Conservation (phyloP, 2,797 vertebrate genomes). For the Garrulus glandarius region DNA sequence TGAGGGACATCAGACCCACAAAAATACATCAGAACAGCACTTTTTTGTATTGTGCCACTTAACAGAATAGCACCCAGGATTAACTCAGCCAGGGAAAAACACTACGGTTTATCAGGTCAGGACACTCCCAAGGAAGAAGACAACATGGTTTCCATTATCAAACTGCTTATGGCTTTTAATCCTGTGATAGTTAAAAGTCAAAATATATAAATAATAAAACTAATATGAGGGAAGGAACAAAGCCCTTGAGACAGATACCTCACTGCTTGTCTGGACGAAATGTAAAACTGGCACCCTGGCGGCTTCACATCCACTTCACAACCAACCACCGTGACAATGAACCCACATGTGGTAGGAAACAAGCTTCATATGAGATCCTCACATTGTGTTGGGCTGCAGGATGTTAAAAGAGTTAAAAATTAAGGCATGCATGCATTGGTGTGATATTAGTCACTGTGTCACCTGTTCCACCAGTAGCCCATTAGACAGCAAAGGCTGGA, state of each 20-base stretch:
- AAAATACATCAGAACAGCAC: background rate
- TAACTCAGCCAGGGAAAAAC: background rate
- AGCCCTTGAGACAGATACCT: background rate
- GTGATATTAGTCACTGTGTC: background rate
- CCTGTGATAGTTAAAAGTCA: background rate
- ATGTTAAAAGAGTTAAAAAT: background rate
- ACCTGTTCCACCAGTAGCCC: background rate
- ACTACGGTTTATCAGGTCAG: background rate
- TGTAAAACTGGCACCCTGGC: background rate
- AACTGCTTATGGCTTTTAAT: background rate
- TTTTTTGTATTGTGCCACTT: background rate
- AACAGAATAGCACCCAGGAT: background rate
- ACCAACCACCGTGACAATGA: rapidly evolving
- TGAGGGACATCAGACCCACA: background rate
- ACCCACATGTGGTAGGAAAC: background rate
- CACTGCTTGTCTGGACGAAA: background rate
- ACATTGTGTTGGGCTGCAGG: background rate
- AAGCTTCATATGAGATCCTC: background rate
- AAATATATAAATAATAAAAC: background rate
- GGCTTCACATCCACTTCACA: background rate
- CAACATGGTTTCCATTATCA: background rate
- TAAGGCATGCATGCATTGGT: background rate
- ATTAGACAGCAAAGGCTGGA: background rate
- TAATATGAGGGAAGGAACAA: background rate
- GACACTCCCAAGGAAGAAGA: background rate